phyloP scores from a whole-genome alignment of 2,797 vertebrate genomes.

The Neopelma chrysocephalum region DNA sequence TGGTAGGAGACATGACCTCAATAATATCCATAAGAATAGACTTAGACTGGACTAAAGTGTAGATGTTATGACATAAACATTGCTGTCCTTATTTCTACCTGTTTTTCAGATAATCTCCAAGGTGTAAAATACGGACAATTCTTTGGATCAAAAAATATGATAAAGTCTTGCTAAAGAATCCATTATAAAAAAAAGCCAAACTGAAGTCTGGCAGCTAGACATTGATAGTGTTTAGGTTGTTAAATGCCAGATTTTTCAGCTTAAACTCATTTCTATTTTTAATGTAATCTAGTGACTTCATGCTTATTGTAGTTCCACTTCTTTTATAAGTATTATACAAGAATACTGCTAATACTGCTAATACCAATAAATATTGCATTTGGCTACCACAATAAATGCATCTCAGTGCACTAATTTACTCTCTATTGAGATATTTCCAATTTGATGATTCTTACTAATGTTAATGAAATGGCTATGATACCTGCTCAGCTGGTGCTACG shows the following conservation, averaged over 20 bases:
- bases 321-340: neutral
- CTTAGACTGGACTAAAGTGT: neutral
- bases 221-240: neutral
- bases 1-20: neutral
- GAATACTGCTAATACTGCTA: neutral
- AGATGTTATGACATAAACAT: neutral
- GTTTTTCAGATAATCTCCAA: neutral
- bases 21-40: neutral
- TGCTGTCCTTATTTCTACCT: neutral
- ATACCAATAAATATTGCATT: constrained; percentile 32
- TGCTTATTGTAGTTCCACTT: neutral
- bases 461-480: constrained; percentile 55
- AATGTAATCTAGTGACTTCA: neutral
- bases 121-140: neutral
- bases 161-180: neutral
- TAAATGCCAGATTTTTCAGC: neutral
- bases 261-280: neutral
- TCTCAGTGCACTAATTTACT: neutral
- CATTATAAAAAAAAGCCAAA: neutral
- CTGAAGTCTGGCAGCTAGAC: neutral
- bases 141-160: neutral
- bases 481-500: no score
- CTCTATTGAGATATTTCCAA: neutral
- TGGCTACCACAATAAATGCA: constrained; percentile 11
- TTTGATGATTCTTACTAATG: constrained; percentile 9